Conservation (phyloP, 2,888 invertebrate genomes). For the Heliconius cydno region DNA sequence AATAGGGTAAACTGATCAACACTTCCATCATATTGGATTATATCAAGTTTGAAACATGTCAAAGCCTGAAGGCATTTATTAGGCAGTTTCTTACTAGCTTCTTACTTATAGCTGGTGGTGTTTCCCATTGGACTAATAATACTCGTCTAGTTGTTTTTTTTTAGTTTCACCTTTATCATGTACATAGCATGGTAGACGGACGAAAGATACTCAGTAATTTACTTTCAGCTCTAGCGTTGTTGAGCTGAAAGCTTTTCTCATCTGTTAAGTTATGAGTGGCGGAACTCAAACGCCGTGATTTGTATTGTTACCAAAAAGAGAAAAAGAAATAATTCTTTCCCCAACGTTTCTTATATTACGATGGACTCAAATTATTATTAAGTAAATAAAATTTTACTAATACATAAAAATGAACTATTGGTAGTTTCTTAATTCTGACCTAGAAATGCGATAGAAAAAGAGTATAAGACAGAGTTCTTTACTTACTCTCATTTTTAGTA, state of each 20-base stretch:
- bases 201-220: not conserved
- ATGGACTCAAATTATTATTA: too few relatives aligned
- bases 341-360: too few relatives aligned
- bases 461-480: not conserved
- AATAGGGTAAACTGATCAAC: constrained; percentile 28
- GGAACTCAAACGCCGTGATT: too few relatives aligned
- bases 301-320: too few relatives aligned
- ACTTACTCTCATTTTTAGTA: constrained; percentile 63
- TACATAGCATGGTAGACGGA: not conserved
- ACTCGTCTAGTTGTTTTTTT: not conserved
- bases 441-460: too few relatives aligned
- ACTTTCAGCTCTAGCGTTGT: too few relatives aligned
- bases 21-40: constrained; percentile 23
- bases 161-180: not conserved
- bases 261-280: too few relatives aligned
- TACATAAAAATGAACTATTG: too few relatives aligned
- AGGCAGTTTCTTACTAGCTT: constrained; percentile 9
- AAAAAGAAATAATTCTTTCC: too few relatives aligned
- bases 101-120: not conserved
- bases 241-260: too few relatives aligned
- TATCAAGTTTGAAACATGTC: not conserved
- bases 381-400: too few relatives aligned
- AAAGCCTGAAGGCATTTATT: constrained; percentile 28
- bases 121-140: not conserved
- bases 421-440: too few relatives aligned